phyloP scores from a whole-genome alignment of 2,888 invertebrate genomes.

The Scaptomyza tumidula region DNA sequence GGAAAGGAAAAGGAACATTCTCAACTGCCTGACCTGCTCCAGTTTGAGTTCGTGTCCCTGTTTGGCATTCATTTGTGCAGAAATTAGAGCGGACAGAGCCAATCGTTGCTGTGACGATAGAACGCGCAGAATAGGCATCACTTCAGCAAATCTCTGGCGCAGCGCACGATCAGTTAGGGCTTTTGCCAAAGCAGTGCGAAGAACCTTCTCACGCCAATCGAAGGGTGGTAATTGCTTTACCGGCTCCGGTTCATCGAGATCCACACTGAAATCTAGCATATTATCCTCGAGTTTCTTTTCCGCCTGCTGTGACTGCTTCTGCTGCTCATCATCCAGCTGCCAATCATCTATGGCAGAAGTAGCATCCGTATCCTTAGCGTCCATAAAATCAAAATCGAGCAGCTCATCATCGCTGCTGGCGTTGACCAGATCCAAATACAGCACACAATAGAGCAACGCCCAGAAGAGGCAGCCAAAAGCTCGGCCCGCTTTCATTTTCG shows the following conservation, averaged over 20 bases:
- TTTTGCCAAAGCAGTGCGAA: constrained; percentile 86
- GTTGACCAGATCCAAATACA: constrained; percentile 60
- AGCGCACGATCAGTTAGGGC: constrained; percentile 87
- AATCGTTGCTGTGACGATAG: constrained; percentile 88
- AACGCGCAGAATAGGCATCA: constrained; percentile 88
- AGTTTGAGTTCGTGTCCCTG: constrained; percentile 85
- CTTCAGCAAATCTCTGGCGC: constrained; percentile 87
- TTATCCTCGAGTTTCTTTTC: constrained; percentile 60
- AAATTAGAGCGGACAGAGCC: constrained; percentile 87
- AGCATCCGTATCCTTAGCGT: constrained; percentile 81
- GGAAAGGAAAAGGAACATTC: not conserved
- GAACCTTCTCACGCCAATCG: constrained; percentile 85
- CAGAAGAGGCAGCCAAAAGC: constrained; percentile 67
- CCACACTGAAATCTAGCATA: constrained; percentile 71
- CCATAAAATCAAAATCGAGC: constrained; percentile 77
- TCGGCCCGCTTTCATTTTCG: constrained; percentile 70
- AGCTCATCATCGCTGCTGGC: constrained; percentile 72
- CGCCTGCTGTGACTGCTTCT: constrained; percentile 47
- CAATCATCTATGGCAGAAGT: constrained; percentile 63
- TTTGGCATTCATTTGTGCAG: constrained; percentile 87
- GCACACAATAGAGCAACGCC: constrained; percentile 71
- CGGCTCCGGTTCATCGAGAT: constrained; percentile 65
- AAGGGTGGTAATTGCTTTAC: constrained; percentile 70
- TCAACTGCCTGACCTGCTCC: constrained; percentile 85
- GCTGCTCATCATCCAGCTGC: constrained; percentile 70